phyloP scores from a whole-genome alignment of 2,113 vertebrate genomes.

The Psettodes erumei region DNA sequence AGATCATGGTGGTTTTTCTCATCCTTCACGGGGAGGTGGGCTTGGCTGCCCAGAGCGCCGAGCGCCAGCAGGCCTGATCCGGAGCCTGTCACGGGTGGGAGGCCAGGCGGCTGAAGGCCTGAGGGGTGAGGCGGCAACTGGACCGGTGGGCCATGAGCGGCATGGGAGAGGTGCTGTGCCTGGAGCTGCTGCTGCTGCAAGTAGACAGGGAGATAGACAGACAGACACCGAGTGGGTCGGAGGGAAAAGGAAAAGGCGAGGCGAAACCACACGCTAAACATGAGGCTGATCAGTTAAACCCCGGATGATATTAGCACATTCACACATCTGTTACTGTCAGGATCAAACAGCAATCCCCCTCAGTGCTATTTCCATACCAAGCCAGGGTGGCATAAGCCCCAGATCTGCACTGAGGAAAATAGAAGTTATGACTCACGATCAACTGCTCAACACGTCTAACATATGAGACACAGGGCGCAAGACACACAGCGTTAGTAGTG shows the following conservation, averaged over 20 bases:
- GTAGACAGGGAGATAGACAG: constrained; percentile 59
- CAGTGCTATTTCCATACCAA: constrained; percentile 56
- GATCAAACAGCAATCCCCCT: constrained; percentile 46
- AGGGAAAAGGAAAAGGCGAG: constrained; percentile 63
- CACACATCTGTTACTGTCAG: constrained; percentile 67
- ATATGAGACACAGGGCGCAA: constrained; percentile 14
- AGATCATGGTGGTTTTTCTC: constrained; percentile 97
- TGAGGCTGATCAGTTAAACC: constrained; percentile 58
- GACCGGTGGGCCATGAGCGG: constrained; percentile 91
- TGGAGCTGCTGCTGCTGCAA: constrained; percentile 97
- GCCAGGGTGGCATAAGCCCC: constrained; percentile 47
- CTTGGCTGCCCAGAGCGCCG: constrained; percentile 92
- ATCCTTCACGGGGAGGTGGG: constrained; percentile 93
- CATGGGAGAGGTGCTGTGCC: constrained; percentile 96
- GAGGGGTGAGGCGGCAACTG: constrained; percentile 94
- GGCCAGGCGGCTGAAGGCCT: constrained; percentile 92
- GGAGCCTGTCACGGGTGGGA: constrained; percentile 88
- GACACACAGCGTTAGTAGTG: constrained; percentile 1
- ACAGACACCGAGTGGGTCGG: constrained; percentile 77
- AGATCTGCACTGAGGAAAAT: constrained; percentile 49
- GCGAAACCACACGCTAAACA: constrained; percentile 49
- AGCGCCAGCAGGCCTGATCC: constrained; percentile 93
- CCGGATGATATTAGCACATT: constrained; percentile 61
- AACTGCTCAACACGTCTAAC: constrained; percentile 45
- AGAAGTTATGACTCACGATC: constrained; percentile 34